Conservation (phyloP, 2,113 vertebrate genomes). For the Raphicerus campestris region DNA sequence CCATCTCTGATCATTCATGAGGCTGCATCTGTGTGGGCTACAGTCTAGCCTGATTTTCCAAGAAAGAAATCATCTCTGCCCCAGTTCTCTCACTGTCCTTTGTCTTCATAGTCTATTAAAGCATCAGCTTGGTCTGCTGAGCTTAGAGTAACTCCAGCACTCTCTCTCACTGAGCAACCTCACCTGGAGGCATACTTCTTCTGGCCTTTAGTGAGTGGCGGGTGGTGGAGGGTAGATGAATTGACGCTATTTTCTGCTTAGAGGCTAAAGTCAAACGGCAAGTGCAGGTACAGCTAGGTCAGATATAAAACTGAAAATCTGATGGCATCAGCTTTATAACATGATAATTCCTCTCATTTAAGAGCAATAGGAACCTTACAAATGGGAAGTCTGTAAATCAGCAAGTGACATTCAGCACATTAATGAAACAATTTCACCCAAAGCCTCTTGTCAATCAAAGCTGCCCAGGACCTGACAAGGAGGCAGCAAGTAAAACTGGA, state of each 20-base stretch:
- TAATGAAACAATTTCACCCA: slow-evolving; percentile 28
- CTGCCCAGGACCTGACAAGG: slow-evolving; percentile 15
- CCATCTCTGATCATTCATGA: background rate
- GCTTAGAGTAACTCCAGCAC: slow-evolving; percentile 17
- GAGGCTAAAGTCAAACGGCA: slow-evolving; percentile 38
- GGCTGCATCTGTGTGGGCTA: background rate
- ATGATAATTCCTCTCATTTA: slow-evolving; percentile 38
- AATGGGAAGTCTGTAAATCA: background rate
- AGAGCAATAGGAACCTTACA: slow-evolving; percentile 34
- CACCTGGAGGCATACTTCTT: slow-evolving; percentile 13
- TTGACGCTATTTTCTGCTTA: slow-evolving; percentile 12
- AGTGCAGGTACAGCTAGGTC: slow-evolving; percentile 17
- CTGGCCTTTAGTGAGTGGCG: background rate
- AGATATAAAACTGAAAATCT: slow-evolving; percentile 30
- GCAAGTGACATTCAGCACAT: background rate
- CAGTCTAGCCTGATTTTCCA: slow-evolving; percentile 12
- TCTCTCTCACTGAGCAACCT: slow-evolving; percentile 12
- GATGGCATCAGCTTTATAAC: slow-evolving; percentile 33
- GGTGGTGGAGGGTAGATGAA: background rate
- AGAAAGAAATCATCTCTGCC: slow-evolving; percentile 46
- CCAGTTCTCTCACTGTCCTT: slow-evolving; percentile 16
- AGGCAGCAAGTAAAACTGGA: slow-evolving; percentile 15
- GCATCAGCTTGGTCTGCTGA: background rate
- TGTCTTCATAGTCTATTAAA: slow-evolving; percentile 43
- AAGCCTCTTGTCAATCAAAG: slow-evolving; percentile 30